Base-by-base conservation (phyloP, 64 coral and sea anemone species). In the Astreopora myriophthalma region DNA sequence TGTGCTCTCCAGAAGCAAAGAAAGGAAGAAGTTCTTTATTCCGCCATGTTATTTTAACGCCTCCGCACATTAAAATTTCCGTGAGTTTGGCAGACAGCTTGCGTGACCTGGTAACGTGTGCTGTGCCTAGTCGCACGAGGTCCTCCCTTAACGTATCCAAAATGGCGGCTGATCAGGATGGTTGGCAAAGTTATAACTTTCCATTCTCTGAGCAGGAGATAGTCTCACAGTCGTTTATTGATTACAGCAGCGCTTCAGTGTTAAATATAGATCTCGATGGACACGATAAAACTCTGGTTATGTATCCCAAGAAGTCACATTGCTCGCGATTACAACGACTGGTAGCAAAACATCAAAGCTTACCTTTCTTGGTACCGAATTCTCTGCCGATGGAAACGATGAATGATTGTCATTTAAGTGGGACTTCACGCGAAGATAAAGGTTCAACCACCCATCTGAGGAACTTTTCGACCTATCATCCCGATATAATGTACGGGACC, bases 161-260 rank as follows among this genome's bases (percentile, higher is more conserved):
- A 39, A 83, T 83, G 79, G 79, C 79, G 30, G 78, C 78, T 14
- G 3, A 22, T 8, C 34, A 49, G 1, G 2, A 36, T 14, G 13
- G 32, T 25, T 92, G 72, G 22, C 90, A 82, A n/a, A 37, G 34
- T 48, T 92, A 52, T 40, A 85, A 92, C 29, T 73, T 80, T 77
- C 80, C 90, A 19, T 86, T 92, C 55, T 92, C 48, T 28, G 68
- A 60, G 3, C 44, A 92, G 44, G 80, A 61, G 17, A 62, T 38
- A 4, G 69, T 75, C 23, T 61, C 82, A 32, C 80, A 92, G 69
- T 80, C 48, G 5, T 92, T 86, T 37, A 73, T 92, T 34, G 90
- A 92, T 19, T 92, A 92, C 52, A 80, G 90, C 29, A 92, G 80
- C 26, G 11, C 80, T 3, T 92, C 90, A 75, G 27, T 62, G 28